A percentile compares a stretch with the other conserved stretches of the same genome.
phyloP scores from a whole-genome alignment of 2,888 invertebrate species.

The Homarus gammarus region DNA sequence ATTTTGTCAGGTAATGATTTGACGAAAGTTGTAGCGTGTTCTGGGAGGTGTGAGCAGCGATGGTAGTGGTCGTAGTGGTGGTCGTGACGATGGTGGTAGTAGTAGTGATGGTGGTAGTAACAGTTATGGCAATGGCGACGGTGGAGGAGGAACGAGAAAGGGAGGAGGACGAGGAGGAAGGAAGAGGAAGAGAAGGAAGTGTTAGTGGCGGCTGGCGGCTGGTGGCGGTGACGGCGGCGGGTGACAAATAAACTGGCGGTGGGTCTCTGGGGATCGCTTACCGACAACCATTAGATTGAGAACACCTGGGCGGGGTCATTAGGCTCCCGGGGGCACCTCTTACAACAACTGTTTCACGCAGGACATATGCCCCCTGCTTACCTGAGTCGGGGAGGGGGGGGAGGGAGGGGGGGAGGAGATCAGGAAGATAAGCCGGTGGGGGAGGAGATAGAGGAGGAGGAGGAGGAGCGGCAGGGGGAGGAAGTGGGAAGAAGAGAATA shows the following conservation, averaged over 20 bases:
- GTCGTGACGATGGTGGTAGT: no score
- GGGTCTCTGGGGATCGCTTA: neutral
- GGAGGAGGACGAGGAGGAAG: neutral
- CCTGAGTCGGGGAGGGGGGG: neutral
- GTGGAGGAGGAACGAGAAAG: no score
- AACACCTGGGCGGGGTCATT: neutral
- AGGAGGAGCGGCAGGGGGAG: neutral
- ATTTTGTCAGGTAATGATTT: no score
- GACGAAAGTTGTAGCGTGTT: no score
- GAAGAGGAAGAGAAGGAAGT: neutral
- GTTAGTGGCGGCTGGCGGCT: no score
- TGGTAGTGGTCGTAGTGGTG: no score
- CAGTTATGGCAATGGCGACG: neutral
- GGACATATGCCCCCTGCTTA: neutral
- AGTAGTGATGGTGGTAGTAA: no score
- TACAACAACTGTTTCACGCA: no score
- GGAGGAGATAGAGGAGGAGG: neutral
- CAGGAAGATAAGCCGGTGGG: neutral
- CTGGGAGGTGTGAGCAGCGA: no score
- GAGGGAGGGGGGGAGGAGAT: neutral
- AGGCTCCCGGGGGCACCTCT: no score
- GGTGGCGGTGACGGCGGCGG: no score
- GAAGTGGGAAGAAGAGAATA: no score
- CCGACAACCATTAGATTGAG: neutral
- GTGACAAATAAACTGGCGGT: neutral